Conservation (phyloP, 2,888 invertebrate species). For the Drosophila atripex region DNA sequence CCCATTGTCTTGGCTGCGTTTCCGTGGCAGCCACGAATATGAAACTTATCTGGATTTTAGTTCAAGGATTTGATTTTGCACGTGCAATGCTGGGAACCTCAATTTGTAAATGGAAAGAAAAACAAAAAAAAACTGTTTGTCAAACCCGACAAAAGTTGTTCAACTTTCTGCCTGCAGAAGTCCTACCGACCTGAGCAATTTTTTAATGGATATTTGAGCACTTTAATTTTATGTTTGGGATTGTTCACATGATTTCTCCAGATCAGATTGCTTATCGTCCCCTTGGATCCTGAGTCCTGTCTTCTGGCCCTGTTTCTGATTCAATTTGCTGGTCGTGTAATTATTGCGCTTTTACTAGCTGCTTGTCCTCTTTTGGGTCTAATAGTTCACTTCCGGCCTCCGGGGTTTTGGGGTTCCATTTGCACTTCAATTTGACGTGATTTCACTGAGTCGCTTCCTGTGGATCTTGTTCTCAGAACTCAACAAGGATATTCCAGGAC, state of each 20-base stretch:
- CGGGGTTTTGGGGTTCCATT: constrained; percentile 60
- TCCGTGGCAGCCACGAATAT: constrained; percentile 67
- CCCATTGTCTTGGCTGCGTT: constrained; percentile 69
- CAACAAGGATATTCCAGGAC: constrained; percentile 13
- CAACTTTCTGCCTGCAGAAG: constrained; percentile 76
- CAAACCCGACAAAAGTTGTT: constrained; percentile 73
- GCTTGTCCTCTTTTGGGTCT: constrained; percentile 59
- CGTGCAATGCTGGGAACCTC: constrained; percentile 70
- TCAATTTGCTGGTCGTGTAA: constrained; percentile 48
- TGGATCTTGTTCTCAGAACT: constrained; percentile 53
- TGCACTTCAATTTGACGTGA: constrained; percentile 74
- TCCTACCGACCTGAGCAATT: constrained; percentile 69
- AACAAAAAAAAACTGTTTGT: constrained; percentile 13
- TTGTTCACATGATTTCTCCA: constrained; percentile 77
- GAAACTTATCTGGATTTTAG: constrained; percentile 57
- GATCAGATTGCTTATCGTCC: constrained; percentile 81
- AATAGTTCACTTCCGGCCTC: constrained; percentile 80
- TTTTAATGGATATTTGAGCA: constrained; percentile 61
- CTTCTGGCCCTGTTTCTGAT: constrained; percentile 11
- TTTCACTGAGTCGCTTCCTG: constrained; percentile 81
- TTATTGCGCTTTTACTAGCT: constrained; percentile 71
- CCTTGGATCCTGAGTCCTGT: neutral
- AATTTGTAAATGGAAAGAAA: constrained; percentile 5
- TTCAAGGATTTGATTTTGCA: constrained; percentile 52
- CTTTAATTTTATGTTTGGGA: constrained; percentile 77